Base-by-base conservation (phyloP, 1,140 invertebrate genomes). In the Caerostris extrusa region DNA sequence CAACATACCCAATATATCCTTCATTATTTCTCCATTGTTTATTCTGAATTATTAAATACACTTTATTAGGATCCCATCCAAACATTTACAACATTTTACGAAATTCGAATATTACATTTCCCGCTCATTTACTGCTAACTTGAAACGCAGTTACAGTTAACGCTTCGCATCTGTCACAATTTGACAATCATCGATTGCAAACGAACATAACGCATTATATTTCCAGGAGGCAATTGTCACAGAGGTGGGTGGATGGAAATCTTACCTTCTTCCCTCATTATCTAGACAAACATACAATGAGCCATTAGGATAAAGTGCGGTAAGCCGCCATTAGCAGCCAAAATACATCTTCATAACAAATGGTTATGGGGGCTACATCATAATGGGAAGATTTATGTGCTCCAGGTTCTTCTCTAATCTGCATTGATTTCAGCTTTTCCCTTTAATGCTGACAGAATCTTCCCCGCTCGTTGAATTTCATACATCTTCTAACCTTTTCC, bases 271-370 rank as follows among this genome's bases (percentile, higher is more conserved):
- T 34, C 56, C 5, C 91, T 87, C 91, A 93, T 87, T 93, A 86
- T 87, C 50, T 19, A 71, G 56, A 93, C 91, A 93, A 88, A 93
- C 92, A 93, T 57, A 93, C 85, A 77, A 89, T 64, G 67, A 81
- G 56, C 85, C 85, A 93, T 93, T 93, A 93, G 58, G 69, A 57
- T 89, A 88, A 93, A 88, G 86, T 93, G 92, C 71, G 92, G 92
- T 93, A 89, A 93, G 92, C 92, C 86, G 58, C 92, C 92, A 93
- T 93, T 93, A 93, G 64, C 56, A 67, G 55, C 67, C 67, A 17
- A 89, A 89, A 93, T 93, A 82, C 69, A 93, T 93, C 92, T 93
- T 93, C 86, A 93, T 93, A 93, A 93, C 92, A 82, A 93, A 93
- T 93, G 85, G 92, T 93, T 93, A 93, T 88, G 86, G 69, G 60